Evolutionary conservation across 2,797 vertebrate species (phyloP).

Genomic region (Todus mexicanus): DNA sequence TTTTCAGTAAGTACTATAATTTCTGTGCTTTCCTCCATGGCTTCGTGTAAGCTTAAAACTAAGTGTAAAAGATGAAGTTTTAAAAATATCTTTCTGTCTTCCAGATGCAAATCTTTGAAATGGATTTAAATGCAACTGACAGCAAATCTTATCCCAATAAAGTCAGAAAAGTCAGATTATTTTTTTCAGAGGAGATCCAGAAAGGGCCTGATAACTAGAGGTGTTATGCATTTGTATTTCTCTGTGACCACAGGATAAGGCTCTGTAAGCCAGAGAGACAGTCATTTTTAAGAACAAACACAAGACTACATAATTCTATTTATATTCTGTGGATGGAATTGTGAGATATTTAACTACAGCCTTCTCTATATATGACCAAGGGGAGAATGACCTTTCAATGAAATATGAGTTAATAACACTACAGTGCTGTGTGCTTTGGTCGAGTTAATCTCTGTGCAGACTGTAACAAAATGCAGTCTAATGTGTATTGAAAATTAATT

Average conservation of each 20-base stretch:
- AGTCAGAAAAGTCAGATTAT: neutral
- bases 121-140: neutral
- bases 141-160: neutral
- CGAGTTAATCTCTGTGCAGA: slow-evolving; percentile 17
- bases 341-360: slow-evolving; percentile 34
- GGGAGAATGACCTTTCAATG: slow-evolving; percentile 60
- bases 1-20: neutral
- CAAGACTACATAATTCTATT: neutral
- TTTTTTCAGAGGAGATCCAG: neutral
- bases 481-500: slow-evolving; percentile 70
- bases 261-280: neutral
- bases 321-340: neutral
- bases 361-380: slow-evolving; percentile 20
- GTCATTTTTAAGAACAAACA: neutral
- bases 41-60: neutral
- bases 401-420: slow-evolving; percentile 66
- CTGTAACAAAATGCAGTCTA: slow-evolving; percentile 50
- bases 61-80: neutral
- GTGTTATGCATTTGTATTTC: neutral
- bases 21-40: neutral
- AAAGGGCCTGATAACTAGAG: neutral
- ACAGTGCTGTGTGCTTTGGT: slow-evolving; percentile 24
- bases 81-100: neutral
- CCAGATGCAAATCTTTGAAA: neutral
- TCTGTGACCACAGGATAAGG: neutral